Base-by-base conservation (phyloP, 1,140 invertebrate genomes). In the Campoletis sonorensis region DNA sequence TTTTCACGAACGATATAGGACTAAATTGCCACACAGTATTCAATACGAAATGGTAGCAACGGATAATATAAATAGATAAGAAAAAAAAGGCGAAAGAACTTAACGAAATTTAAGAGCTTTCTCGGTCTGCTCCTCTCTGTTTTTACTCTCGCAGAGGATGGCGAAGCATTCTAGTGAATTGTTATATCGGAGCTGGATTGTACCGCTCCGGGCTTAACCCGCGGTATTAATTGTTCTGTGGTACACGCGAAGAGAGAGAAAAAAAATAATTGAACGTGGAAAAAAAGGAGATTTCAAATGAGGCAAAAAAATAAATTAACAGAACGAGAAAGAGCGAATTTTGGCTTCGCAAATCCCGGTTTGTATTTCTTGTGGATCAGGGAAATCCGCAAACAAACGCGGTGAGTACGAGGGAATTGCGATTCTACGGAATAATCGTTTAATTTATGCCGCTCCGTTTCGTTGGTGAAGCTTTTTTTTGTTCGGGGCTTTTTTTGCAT, bases 191-290 rank as follows among this genome's bases (percentile, higher is more conserved):
- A 21, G 67, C 30, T 70, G 11, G 30, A 33, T 70, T 70, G 30
- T 8, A 70, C 67, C 67, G 67, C 67, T 70, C 30, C 15, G 30
- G 67, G 67, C 67, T 70, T 70, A 70, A 70, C 67, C 21, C 11
- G 67, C 30, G 67, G 15, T 70, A 70, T 70, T 70, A 70, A 70
- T 70, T 70, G 67, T 70, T 70, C 30, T 30, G 67, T 10, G 26
- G 30, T 70, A 33, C 67, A 70, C 67, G 7, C 67, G 67, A 70
- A 70, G 30, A 33, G 30, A 37, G 16, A 33, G 18, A 64, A 26
- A 64, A 26, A 64, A 26, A 70, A 70, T 7, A 33, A 23, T 64
- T 64, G 13, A 70, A 70, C 11, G n/a, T 0, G 7, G 4, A 70
- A 18, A 33, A 70, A 70, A 1, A 33, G 15, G 15, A 26, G 61